These are phyloP conservation scores for Philaethria dido DNA, from an alignment of 2,888 invertebrate genomes.

Conservation along the genomic window DNA sequence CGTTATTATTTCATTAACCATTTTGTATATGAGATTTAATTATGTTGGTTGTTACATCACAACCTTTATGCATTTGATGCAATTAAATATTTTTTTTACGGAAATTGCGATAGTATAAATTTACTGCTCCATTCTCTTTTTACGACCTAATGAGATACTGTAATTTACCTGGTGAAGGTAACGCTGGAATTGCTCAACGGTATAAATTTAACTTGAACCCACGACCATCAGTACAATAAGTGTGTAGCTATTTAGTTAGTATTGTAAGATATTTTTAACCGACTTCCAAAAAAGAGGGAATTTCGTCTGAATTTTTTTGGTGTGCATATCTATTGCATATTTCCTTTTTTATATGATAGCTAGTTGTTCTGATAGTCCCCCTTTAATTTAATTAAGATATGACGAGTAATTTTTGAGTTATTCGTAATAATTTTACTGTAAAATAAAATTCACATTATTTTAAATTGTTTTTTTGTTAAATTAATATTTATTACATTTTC, in stretches of 20 bases:
- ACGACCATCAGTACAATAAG: too few species aligned
- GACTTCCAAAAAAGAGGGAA: too few species aligned
- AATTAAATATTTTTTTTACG: background rate
- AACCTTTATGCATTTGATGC: constrained; percentile 5
- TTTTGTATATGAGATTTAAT: background rate
- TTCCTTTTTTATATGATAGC: too few species aligned
- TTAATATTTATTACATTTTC: background rate
- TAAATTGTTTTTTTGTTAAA: too few species aligned
- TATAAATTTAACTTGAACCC: background rate
- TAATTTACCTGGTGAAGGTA: constrained; percentile 5
- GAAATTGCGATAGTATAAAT: constrained; percentile 11
- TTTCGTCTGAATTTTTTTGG: too few species aligned
- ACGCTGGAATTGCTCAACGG: background rate
- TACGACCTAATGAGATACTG: constrained; percentile 11
- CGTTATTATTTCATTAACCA: background rate
- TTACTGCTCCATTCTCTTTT: constrained; percentile 15
- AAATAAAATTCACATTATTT: too few species aligned
- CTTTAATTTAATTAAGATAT: too few species aligned
- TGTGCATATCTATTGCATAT: too few species aligned
- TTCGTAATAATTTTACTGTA: too few species aligned
- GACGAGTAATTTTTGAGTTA: too few species aligned
- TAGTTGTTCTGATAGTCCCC: too few species aligned
- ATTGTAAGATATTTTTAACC: background rate
- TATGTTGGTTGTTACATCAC: background rate
- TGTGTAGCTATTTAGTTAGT: background rate